Evolutionary conservation across 2,888 invertebrate species (phyloP), one percentile per base, ranked within the genome.

Genomic region (Cantharis lateralis): DNA sequence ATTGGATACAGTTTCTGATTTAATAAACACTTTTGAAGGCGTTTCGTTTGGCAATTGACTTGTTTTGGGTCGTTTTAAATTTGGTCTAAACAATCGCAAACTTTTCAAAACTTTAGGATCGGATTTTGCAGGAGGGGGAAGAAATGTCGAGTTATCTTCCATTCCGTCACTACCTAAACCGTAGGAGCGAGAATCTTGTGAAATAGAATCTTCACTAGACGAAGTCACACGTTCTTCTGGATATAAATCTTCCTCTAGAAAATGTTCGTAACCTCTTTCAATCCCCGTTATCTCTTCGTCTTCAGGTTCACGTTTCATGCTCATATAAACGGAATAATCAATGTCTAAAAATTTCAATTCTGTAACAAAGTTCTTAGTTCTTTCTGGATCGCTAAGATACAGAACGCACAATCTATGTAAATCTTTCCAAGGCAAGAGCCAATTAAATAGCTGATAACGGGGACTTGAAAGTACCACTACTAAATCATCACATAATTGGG

Each of bases 301-400:
- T 16, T 85, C 83, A 0, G 93, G 93, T 86, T 93, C 90, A 69
- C 93, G 91, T 81, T 91, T 91, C 74, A 87, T 84, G 69, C 84
- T 83, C 71, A 84, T 82, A 84, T 92, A 94, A 80, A 92, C 90
- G 15, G 91, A 90, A 73, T 93, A 94, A 86, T 94, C 94, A 48
- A 95, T 91, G 83, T 94, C 93, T 2, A 95, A 89, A 85, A 92
- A 94, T 84, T 93, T 93, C n/a, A 95, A 89, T 85, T 94, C 94
- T 0, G 93, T 93, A 62, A 92, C 92, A 15, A 92, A 89, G 64
- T 92, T 92, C 63, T 92, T 90, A 16, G 93, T 93, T 71, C 92
- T 91, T 77, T 90, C 89, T 3, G 90, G 90, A 80, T 90, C 89
- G 76, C 91, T 89, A 48, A 91, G 83, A 82, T 91, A 92, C 81